Evolutionary conservation across 1,140 invertebrate genomes (phyloP), one percentile per base, ranked within the genome.

Genomic region (Drosophila cardini): DNA sequence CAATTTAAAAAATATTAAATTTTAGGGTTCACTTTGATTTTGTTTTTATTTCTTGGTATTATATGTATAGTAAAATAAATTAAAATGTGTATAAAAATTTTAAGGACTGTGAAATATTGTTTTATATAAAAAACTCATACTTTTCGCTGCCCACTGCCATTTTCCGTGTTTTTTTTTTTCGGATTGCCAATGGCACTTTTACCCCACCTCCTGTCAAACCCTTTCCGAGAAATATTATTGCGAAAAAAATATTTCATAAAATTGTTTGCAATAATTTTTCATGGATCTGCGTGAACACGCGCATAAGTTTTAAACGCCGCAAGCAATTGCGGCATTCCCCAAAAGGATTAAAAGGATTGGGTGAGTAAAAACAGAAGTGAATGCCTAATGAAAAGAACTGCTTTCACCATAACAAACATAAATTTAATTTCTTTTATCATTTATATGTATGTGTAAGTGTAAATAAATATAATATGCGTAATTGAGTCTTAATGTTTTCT

Each of bases 231-330:
- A 18, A 18, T 11, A 63, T 46, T 67, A 32, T 32, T 55, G 42
- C 43, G 18, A 26, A 46, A 45, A 40, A 61, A 45, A 40, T 21
- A 43, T 64, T 75, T 48, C 50, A 57, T 64, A 69, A 76, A 84
- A 73, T 65, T 65, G 43, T 65, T 77, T 65, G 53, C 16, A 43
- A 32, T 56, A 79, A 79, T 71, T 75, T 76, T 68, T 70, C 58
- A 62, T 68, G 70, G 63, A 72, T 34, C 38, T 64, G 80, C 53
- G 36, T 38, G 46, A 34, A 53, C 67, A 69, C 46, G 52, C 46
- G 48, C 62, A 40, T 56, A 38, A 68, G 53, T 70, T 72, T 26
- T 52, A 69, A 76, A 64, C 21, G 40, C 57, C 42, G 11, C 16
- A 4, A 40, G 70, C 46, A 36, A 65, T 50, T 42, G 34, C 30